Percentiles rank a stretch among this genome's conserved stretches.
These are phyloP conservation scores for Percina caprodes DNA, from an alignment of 2,113 vertebrate species.

Conservation along the genomic window DNA sequence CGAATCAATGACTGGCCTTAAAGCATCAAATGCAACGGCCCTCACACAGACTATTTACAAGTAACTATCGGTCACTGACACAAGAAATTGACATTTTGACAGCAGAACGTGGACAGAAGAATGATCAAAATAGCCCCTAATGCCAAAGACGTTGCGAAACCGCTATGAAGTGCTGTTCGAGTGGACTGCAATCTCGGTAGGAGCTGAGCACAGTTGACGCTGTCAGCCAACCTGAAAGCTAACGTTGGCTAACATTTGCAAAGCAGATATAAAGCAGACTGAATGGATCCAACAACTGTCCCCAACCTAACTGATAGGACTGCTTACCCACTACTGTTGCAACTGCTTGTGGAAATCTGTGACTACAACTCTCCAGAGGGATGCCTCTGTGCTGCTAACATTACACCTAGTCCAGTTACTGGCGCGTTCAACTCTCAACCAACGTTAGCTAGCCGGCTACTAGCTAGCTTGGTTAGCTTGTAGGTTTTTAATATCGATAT, in stretches of 20 bases:
- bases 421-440: constrained; percentile 50
- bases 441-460: constrained; percentile 49
- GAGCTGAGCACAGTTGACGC: not conserved
- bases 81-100: not conserved
- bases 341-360: not conserved
- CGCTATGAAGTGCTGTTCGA: not conserved
- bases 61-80: not conserved
- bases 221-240: constrained; percentile 25
- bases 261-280: not conserved
- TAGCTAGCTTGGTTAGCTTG: constrained; percentile 53
- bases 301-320: not conserved
- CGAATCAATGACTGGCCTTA: not conserved
- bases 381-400: constrained; percentile 6
- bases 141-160: constrained; percentile 42
- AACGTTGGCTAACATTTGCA: constrained; percentile 13
- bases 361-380: not conserved
- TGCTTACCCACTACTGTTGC: too few relatives aligned
- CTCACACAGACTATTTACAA: not conserved
- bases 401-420: constrained; percentile 24
- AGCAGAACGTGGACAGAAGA: not conserved
- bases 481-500: constrained; percentile 24
- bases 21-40: not conserved
- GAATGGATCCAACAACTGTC: not conserved
- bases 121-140: constrained; percentile 35
- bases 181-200: constrained; percentile 14